These are phyloP conservation scores for Triplophysa bombifrons DNA, from an alignment of 2,797 vertebrate genomes.

Conservation along the genomic window DNA sequence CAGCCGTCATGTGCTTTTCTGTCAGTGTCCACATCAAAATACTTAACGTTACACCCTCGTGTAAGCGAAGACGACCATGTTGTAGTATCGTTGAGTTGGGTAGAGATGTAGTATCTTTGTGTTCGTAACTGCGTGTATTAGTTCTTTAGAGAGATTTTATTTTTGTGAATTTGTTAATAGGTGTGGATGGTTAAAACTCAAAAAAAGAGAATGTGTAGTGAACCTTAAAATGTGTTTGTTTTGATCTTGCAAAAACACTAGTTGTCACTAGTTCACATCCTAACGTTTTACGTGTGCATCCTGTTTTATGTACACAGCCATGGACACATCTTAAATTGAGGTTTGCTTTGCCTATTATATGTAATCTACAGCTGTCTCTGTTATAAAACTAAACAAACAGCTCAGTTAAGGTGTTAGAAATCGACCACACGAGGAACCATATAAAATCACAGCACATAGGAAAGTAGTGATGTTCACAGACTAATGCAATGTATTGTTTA, in stretches of 20 bases:
- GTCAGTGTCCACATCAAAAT: not conserved
- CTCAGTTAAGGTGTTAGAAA: not conserved
- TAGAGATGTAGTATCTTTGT: too few species aligned
- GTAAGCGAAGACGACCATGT: not conserved
- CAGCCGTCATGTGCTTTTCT: constrained; percentile 21
- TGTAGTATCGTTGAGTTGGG: too few species aligned
- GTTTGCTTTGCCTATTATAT: not conserved
- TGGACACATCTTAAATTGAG: not conserved
- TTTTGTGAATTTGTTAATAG: not conserved
- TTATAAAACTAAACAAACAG: not conserved
- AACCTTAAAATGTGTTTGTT: not conserved
- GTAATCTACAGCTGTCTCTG: not conserved
- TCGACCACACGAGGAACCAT: not conserved
- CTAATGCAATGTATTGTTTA: constrained; percentile 12
- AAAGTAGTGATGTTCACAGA: not conserved
- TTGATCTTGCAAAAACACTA: not conserved
- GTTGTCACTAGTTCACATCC: too few species aligned
- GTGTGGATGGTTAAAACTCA: not conserved
- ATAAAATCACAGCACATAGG: not conserved
- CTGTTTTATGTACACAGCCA: not conserved
- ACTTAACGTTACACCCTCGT: not conserved
- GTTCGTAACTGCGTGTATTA: not conserved
- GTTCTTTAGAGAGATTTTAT: not conserved
- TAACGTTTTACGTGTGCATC: not conserved
- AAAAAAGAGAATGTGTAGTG: not conserved